Evolutionary conservation across 2,888 invertebrate genomes (phyloP).

Genomic region (Theristus sp.): DNA sequence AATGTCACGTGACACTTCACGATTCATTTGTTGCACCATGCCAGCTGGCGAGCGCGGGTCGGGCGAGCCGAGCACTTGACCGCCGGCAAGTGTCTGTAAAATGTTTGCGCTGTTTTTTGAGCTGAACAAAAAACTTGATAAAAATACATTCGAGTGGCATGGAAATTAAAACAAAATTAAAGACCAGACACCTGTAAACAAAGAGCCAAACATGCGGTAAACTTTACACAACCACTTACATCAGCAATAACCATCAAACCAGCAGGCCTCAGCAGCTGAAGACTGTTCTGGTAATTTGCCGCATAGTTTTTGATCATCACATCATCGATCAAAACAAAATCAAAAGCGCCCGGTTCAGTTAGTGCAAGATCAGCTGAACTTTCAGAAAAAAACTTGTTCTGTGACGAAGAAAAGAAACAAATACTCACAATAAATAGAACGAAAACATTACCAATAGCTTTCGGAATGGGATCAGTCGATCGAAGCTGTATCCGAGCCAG

Average conservation of each 20-base stretch:
- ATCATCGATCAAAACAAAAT: background rate
- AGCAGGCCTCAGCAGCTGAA: background rate
- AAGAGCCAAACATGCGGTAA: background rate
- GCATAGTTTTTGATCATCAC: background rate
- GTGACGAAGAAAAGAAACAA: too few species aligned
- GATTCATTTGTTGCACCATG: background rate
- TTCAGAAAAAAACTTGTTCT: too few species aligned
- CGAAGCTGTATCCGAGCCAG: too few species aligned
- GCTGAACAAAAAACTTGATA: too few species aligned
- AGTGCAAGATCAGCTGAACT: background rate
- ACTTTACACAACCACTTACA: background rate
- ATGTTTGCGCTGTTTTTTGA: too few species aligned
- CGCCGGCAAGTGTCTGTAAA: background rate
- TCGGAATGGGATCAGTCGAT: too few species aligned
- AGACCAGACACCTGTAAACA: too few species aligned
- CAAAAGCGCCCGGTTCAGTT: background rate
- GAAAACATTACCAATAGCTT: too few species aligned
- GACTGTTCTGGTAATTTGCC: background rate
- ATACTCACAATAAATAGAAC: too few species aligned
- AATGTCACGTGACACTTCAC: background rate
- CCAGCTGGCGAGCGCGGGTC: background rate
- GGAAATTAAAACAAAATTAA: too few species aligned
- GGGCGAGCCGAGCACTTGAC: background rate
- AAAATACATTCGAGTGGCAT: too few species aligned
- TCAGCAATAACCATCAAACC: background rate